Conservation (phyloP, 2,113 vertebrate species). For the Sapajus apella region DNA sequence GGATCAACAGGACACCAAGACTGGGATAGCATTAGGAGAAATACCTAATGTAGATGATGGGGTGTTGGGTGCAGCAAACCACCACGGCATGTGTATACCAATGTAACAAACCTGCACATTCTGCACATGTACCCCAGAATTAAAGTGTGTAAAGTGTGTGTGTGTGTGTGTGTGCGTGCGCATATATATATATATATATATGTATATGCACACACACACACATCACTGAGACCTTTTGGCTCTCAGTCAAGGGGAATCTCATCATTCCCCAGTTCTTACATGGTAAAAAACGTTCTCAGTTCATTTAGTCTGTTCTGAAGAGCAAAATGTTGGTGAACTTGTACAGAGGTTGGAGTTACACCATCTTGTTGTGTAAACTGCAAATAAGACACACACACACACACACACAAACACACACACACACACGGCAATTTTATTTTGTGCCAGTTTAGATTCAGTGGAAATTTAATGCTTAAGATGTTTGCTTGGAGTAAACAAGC, state of each 20-base stretch:
- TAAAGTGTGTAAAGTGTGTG: no score
- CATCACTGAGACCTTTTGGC: slow-evolving; percentile 92
- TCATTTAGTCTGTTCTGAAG: not conserved
- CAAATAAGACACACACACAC: no score
- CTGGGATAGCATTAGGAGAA: slow-evolving; percentile 54
- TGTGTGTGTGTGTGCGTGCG: no score
- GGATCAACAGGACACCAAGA: slow-evolving; percentile 68
- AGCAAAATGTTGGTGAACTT: not conserved
- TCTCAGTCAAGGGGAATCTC: slow-evolving; percentile 88
- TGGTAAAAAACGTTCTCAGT: slow-evolving; percentile 83
- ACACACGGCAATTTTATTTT: not conserved
- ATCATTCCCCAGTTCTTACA: slow-evolving; percentile 89
- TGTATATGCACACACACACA: no score
- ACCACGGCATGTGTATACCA: no score
- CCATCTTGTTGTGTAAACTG: not conserved
- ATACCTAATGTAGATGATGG: no score
- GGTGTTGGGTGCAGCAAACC: no score
- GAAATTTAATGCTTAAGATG: slow-evolving; percentile 30
- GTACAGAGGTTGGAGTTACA: not conserved
- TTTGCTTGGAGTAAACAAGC: not conserved
- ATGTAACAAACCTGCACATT: no score
- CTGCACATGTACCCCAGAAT: no score
- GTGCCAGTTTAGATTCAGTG: not conserved
- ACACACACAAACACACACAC: no score
- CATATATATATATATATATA: no score